Conservation (phyloP, 2,888 invertebrate species). For the Chrysolina oricalcia region DNA sequence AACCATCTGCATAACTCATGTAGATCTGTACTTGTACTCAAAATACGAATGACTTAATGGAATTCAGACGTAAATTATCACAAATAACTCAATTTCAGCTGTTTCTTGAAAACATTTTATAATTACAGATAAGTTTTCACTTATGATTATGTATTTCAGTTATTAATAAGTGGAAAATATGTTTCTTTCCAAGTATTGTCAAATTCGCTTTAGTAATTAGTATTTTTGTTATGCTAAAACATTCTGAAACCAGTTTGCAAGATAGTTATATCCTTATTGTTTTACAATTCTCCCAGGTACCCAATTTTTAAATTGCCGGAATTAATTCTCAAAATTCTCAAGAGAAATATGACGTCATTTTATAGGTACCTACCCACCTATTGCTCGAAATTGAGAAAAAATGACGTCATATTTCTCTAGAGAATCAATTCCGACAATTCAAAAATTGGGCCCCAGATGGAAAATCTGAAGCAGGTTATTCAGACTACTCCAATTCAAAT, state of each 20-base stretch:
- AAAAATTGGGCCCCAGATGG: too few species aligned
- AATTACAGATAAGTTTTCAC: not conserved
- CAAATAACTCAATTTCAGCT: not conserved
- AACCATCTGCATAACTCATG: not conserved
- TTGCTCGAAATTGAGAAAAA: too few species aligned
- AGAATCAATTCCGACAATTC: too few species aligned
- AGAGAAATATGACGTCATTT: too few species aligned
- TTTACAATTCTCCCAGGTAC: slow-evolving; percentile 1
- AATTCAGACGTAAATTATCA: not conserved
- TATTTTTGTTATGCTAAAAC: not conserved
- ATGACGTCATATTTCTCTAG: too few species aligned
- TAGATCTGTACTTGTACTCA: not conserved
- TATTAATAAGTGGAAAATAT: too few species aligned
- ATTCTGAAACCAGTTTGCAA: not conserved
- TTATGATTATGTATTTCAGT: too few species aligned
- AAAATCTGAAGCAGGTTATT: too few species aligned
- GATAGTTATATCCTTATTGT: not conserved
- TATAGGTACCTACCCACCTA: too few species aligned
- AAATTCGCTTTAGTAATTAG: not conserved
- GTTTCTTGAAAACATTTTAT: not conserved
- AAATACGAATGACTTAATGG: not conserved
- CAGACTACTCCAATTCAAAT: too few species aligned
- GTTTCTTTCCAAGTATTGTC: not conserved
- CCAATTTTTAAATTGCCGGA: too few species aligned
- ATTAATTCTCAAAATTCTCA: too few species aligned